Evolutionary conservation across 2,797 vertebrate species (phyloP).

Genomic region (Borostomias antarcticus): DNA sequence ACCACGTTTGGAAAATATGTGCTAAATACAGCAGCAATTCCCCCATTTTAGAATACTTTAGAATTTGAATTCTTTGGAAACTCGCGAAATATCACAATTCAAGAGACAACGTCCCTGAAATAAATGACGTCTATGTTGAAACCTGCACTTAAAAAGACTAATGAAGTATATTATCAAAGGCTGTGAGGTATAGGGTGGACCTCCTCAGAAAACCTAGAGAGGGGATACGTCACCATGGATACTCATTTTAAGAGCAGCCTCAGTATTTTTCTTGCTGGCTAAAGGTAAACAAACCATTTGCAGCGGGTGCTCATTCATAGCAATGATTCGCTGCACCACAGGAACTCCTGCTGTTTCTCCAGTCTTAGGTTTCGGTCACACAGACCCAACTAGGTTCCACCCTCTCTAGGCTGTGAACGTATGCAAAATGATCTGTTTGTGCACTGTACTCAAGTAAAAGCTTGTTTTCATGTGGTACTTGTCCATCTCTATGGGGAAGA

Average conservation of each 20-base stretch:
- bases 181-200: slow-evolving; percentile 45
- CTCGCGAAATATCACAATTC: slow-evolving; percentile 33
- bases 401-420: slow-evolving; percentile 18
- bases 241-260: slow-evolving; percentile 26
- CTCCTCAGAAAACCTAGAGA: slow-evolving; percentile 42
- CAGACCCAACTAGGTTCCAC: slow-evolving; percentile 33
- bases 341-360: slow-evolving; percentile 24
- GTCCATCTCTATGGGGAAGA: background rate
- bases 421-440: slow-evolving; percentile 26
- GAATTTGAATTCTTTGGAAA: slow-evolving; percentile 45
- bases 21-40: slow-evolving; percentile 33
- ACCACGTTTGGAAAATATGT: slow-evolving; percentile 30
- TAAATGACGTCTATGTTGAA: too few species aligned
- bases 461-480: slow-evolving; percentile 8
- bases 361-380: slow-evolving; percentile 43
- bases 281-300: slow-evolving; percentile 50
- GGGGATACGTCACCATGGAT: slow-evolving; percentile 28
- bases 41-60: slow-evolving; percentile 13
- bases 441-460: slow-evolving; percentile 12
- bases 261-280: slow-evolving; percentile 35
- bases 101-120: slow-evolving; percentile 39
- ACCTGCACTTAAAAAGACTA: slow-evolving; percentile 33
- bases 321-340: slow-evolving; percentile 30
- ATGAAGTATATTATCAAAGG: slow-evolving; percentile 56
- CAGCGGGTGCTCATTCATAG: slow-evolving; percentile 52